Evolutionary conservation across 2,797 vertebrate genomes (phyloP).

Genomic region (Mastacembelus armatus): DNA sequence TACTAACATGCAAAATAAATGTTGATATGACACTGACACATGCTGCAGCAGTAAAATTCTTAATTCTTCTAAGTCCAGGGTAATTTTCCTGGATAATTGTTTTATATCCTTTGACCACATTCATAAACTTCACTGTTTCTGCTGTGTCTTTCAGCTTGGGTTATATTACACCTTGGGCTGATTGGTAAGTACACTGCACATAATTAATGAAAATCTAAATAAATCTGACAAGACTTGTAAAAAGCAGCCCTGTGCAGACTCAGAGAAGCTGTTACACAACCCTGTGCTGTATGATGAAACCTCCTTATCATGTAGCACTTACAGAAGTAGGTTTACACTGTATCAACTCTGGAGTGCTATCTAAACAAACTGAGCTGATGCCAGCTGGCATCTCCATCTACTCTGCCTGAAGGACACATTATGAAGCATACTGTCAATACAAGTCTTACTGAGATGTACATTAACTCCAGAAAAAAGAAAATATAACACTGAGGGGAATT

Average conservation of each 20-base stretch:
- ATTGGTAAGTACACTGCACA: conserved; percentile 26
- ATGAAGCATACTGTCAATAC: conserved; percentile 57
- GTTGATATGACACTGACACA: background rate
- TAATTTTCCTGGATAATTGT: background rate
- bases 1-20: background rate
- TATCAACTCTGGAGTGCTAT: conserved; percentile 60
- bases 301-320: conserved; percentile 54
- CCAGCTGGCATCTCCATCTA: conserved; percentile 70
- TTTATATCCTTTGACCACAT: background rate
- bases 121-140: conserved; percentile 2
- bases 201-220: conserved; percentile 45
- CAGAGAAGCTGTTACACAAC: conserved; percentile 47
- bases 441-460: conserved; percentile 43
- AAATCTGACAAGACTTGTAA: conserved; percentile 28
- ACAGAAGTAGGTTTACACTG: conserved; percentile 54
- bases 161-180: conserved; percentile 37
- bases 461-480: conserved; percentile 37
- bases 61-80: background rate
- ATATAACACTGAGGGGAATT: conserved; percentile 44
- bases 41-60: background rate
- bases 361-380: conserved; percentile 68
- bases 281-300: conserved; percentile 53
- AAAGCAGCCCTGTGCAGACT: conserved; percentile 14
- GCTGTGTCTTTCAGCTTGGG: background rate
- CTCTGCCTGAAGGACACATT: conserved; percentile 64